These are phyloP conservation scores for Vidua chalybeata DNA, from an alignment of 2,113 vertebrate species.

Conservation along the genomic window DNA sequence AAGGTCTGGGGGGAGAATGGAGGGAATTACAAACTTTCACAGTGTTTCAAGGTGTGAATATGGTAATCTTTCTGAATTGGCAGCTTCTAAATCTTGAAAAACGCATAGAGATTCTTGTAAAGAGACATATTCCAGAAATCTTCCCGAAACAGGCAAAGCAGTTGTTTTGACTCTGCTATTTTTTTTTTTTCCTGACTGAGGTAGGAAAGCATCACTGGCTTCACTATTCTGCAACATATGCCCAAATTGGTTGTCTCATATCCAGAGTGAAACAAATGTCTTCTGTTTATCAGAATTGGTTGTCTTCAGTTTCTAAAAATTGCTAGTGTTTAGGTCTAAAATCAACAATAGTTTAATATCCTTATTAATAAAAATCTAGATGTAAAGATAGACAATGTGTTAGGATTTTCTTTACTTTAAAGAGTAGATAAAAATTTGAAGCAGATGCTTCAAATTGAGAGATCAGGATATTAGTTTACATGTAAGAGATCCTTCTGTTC, in stretches of 20 bases:
- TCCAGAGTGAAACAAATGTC: background rate
- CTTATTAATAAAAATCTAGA: background rate
- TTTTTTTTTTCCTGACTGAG: background rate
- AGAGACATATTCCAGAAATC: background rate
- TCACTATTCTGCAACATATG: background rate
- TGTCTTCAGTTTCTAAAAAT: background rate
- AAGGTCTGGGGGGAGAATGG: rapidly evolving
- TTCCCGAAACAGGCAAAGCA: background rate
- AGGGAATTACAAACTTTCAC: background rate
- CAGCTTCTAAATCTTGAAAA: background rate
- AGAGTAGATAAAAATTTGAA: background rate
- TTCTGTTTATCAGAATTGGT: background rate
- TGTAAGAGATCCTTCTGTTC: background rate
- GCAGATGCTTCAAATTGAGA: background rate
- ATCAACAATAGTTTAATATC: background rate
- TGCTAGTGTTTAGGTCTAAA: background rate
- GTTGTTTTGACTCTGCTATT: background rate
- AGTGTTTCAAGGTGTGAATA: background rate
- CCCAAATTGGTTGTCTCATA: background rate
- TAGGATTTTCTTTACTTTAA: background rate
- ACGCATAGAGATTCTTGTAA: background rate
- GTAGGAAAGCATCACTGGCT: background rate
- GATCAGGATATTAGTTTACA: background rate
- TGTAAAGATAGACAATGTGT: background rate
- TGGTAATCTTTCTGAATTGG: background rate